A percentile compares a stretch with the other conserved stretches of the same genome.
Evolutionary conservation across 2,888 invertebrate genomes (phyloP).

Genomic region (Lochmaea capreae): DNA sequence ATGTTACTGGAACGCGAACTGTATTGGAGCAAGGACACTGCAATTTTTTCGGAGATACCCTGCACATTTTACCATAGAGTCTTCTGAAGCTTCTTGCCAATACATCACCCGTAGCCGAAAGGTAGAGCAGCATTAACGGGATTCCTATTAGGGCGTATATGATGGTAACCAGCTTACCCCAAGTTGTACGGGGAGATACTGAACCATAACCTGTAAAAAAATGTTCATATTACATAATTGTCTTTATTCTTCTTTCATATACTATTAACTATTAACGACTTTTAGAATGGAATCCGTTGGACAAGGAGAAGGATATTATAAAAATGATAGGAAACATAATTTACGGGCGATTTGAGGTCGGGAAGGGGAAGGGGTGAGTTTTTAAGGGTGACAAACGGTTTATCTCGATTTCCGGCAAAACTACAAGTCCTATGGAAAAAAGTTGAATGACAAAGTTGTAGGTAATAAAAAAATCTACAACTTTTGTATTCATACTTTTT

Average conservation of each 20-base stretch:
- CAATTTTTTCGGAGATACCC: constrained; percentile 67
- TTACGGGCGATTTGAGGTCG: too few relatives aligned
- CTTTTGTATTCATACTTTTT: too few relatives aligned
- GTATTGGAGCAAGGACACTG: constrained; percentile 68
- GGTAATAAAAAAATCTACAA: too few relatives aligned
- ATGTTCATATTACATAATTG: neutral
- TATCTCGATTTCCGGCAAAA: too few relatives aligned
- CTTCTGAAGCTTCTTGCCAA: constrained; percentile 72
- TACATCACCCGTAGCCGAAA: constrained; percentile 88
- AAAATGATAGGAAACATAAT: too few relatives aligned
- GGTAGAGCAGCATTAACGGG: constrained; percentile 87
- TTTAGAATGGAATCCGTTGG: too few relatives aligned
- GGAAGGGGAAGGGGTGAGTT: too few relatives aligned
- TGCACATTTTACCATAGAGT: constrained; percentile 71
- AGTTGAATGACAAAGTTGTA: too few relatives aligned
- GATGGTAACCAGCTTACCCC: constrained; percentile 85
- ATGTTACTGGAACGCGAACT: constrained; percentile 86
- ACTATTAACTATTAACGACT: too few relatives aligned
- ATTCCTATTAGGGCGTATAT: constrained; percentile 88
- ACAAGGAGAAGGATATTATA: too few relatives aligned
- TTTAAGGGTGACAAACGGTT: too few relatives aligned
- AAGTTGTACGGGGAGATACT: constrained; percentile 82
- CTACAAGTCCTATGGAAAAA: too few relatives aligned
- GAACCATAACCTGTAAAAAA: constrained; percentile 81
- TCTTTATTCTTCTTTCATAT: neutral